Conservation (phyloP, 2,113 vertebrate species). For the Ochotona curzoniae region DNA sequence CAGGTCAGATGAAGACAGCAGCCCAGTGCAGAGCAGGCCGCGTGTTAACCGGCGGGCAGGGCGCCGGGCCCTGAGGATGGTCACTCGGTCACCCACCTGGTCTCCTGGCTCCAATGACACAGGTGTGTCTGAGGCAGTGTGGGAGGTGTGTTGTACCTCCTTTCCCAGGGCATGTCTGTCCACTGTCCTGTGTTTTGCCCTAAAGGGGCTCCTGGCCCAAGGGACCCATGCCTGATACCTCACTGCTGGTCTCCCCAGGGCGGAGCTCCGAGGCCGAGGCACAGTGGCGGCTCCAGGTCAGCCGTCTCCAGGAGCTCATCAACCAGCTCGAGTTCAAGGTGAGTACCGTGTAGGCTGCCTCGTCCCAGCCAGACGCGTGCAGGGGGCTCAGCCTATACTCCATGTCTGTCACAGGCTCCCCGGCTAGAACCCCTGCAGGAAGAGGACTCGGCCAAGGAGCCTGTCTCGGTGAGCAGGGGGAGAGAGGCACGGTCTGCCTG, state of each 20-base stretch:
- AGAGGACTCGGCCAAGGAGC: conserved; percentile 87
- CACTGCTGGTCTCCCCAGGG: conserved; percentile 80
- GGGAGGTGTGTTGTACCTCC: not conserved
- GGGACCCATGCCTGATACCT: not conserved
- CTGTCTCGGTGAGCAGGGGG: conserved; percentile 87
- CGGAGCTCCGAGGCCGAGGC: conserved; percentile 87
- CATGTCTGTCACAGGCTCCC: conserved; percentile 85
- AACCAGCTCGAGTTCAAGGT: conserved; percentile 97
- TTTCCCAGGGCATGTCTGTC: not conserved
- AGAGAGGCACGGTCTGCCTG: not conserved
- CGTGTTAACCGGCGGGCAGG: conserved; percentile 87
- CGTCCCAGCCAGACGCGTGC: not conserved
- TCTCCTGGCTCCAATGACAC: conserved; percentile 89
- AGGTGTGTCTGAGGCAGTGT: conserved; percentile 85
- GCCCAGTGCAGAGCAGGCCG: conserved; percentile 54
- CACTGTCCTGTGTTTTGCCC: not conserved
- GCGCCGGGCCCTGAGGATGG: conserved; percentile 89
- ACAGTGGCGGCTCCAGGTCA: conserved; percentile 95
- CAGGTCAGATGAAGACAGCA: conserved; percentile 74
- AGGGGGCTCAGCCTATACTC: not conserved
- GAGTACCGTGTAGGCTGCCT: not conserved
- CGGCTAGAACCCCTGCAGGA: conserved; percentile 93
- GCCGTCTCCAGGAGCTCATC: conserved; percentile 94
- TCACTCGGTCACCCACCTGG: conserved; percentile 88
- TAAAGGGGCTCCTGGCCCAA: not conserved